Base-by-base conservation (phyloP, 2,797 vertebrate genomes). In the Echiichthys vipera region DNA sequence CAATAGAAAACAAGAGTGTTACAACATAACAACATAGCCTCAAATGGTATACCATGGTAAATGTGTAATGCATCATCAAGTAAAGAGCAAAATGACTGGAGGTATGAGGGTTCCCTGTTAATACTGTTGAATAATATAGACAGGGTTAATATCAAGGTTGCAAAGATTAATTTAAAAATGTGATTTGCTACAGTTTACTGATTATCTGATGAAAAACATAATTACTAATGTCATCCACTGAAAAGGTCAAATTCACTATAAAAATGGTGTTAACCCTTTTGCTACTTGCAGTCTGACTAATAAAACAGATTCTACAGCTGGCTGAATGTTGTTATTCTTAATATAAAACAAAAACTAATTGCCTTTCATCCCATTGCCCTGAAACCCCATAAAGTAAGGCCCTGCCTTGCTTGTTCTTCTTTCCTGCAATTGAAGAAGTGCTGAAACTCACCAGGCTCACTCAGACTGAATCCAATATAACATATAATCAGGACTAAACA, bases 31-130 rank as follows among this genome's bases (percentile, higher is more conserved):
- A n/a, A n/a, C n/a, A 34, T 43, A 2, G 68, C 68, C 63, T 67
- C 53, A 55, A 74, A 81, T 65, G 8, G 20, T 54, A 82, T 66
- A 74, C 54, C 62, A 64, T 20, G 27, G 25, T 71, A 59, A 77
- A 77, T 80, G 42, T 78, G 46, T 57, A 39, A 36, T 72, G 34
- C 25, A 47, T n/a, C 63, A 58, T 50, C 34, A 30, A 77, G 50
- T 71, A 77, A 77, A 78, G 71, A 54, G 36, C 18, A 45, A 73
- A 70, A 56, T 47, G 75, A 55, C 68, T 71, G 66, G 36, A 57
- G 57, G 53, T 63, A 59, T 36, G 36, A 65, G 42, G 18, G 43
- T 56, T 53, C 55, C 3, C 51, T 25, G 25, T 54, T 71, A 75
- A 55, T 54, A 37, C 59, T 25, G n/a, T 8, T 57, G 50, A 42